These are phyloP conservation scores for Ctenosaura bakeri DNA, from an alignment of 2,797 vertebrate genomes.

Conservation along the genomic window DNA sequence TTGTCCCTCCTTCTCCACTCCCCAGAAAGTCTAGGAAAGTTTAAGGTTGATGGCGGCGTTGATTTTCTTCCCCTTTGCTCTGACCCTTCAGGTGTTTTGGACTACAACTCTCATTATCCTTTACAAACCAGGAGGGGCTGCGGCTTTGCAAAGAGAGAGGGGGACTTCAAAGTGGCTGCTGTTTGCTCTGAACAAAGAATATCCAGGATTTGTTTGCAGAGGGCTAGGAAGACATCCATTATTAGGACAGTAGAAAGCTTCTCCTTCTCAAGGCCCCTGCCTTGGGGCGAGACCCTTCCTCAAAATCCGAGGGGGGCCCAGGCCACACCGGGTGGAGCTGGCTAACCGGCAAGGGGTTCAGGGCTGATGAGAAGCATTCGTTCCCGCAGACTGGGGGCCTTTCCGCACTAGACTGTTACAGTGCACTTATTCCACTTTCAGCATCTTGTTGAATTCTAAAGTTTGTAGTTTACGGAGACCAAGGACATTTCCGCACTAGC, in stretches of 20 bases:
- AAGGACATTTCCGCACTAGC: no score
- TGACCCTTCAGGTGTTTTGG: no score
- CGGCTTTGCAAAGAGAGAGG: constrained; percentile 45
- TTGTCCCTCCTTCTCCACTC: neutral
- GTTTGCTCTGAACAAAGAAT: constrained; percentile 71
- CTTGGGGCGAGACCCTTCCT: neutral
- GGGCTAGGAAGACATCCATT: constrained; percentile 66
- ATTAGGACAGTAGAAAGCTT: constrained; percentile 41
- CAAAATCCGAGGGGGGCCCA: neutral
- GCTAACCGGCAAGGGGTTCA: neutral
- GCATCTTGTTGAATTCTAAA: no score
- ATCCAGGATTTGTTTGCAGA: constrained; percentile 64
- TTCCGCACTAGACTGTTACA: no score
- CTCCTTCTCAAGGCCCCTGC: no score
- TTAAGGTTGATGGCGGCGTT: constrained; percentile 64
- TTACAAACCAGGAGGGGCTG: no score
- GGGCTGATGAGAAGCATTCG: neutral
- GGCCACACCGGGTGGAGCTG: neutral
- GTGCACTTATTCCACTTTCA: no score
- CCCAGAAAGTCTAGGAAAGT: constrained; percentile 39
- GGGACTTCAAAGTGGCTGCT: constrained; percentile 69
- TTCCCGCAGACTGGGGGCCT: neutral
- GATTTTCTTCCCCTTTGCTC: constrained; percentile 68
- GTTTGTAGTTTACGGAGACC: no score
- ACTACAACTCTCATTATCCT: no score